These are phyloP conservation scores for Antigone vipio DNA, from an alignment of 2,113 vertebrate genomes.

Conservation along the genomic window DNA sequence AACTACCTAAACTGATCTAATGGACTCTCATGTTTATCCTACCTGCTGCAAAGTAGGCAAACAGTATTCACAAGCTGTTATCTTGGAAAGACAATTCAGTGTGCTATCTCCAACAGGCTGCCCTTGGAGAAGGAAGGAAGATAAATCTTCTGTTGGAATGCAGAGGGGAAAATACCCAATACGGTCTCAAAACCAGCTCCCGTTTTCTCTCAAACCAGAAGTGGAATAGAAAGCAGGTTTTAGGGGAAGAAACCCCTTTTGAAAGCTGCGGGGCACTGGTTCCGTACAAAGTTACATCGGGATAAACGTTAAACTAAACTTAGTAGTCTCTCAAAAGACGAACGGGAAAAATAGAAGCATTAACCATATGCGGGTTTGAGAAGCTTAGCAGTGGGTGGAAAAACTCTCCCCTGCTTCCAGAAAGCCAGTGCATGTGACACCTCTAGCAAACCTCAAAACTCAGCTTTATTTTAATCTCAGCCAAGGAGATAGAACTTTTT, in stretches of 20 bases:
- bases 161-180: not conserved
- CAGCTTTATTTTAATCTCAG: not conserved
- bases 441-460: not conserved
- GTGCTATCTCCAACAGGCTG: not conserved
- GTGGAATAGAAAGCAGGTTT: not conserved
- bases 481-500: constrained; percentile 1
- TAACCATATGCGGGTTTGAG: not conserved
- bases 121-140: not conserved
- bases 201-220: not conserved
- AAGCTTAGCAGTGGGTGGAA: not conserved
- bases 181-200: not conserved
- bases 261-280: not conserved
- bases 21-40: not conserved
- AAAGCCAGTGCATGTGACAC: not conserved
- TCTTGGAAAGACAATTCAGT: not conserved
- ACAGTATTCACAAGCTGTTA: not conserved
- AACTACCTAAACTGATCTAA: not conserved
- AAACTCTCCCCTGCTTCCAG: not conserved
- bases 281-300: not conserved
- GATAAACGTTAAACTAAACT: not conserved
- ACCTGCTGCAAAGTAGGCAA: not conserved
- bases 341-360: not conserved
- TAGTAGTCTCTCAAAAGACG: not conserved
- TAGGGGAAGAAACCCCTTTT: not conserved
- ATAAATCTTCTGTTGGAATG: not conserved